phyloP scores from a whole-genome alignment of 1,140 invertebrate species.

The Trichonephila clavata region DNA sequence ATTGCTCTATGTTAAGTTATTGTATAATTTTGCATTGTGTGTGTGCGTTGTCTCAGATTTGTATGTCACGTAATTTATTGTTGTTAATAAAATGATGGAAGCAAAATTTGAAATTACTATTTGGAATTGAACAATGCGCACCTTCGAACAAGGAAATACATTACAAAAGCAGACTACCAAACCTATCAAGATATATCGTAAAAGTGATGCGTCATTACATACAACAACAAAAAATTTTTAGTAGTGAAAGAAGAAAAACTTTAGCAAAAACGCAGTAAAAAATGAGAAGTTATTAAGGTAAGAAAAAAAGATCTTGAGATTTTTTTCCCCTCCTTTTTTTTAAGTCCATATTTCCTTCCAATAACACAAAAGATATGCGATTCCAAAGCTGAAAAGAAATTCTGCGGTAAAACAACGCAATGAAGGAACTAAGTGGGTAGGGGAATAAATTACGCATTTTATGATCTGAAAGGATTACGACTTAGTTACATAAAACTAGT shows the following conservation, averaged over 20 bases:
- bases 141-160: too few relatives aligned
- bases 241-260: background rate
- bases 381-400: background rate
- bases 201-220: background rate
- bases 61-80: too few relatives aligned
- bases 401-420: background rate
- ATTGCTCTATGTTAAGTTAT: too few relatives aligned
- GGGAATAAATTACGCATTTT: conserved; percentile 46
- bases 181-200: background rate
- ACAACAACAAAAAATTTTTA: background rate
- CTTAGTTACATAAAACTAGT: conserved; percentile 53
- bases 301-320: background rate
- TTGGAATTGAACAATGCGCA: too few relatives aligned
- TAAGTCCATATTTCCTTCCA: background rate
- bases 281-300: background rate
- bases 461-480: conserved; percentile 37
- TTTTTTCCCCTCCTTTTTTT: background rate
- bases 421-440: background rate
- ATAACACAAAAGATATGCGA: background rate
- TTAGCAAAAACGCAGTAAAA: background rate
- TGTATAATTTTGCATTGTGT: too few relatives aligned
- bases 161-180: background rate
- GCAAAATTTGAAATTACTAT: too few relatives aligned
- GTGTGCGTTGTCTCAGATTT: too few relatives aligned
- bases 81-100: too few relatives aligned